These are phyloP conservation scores for Bilobella aurantiaca DNA, from an alignment of 1,140 invertebrate genomes.

Conservation along the genomic window DNA sequence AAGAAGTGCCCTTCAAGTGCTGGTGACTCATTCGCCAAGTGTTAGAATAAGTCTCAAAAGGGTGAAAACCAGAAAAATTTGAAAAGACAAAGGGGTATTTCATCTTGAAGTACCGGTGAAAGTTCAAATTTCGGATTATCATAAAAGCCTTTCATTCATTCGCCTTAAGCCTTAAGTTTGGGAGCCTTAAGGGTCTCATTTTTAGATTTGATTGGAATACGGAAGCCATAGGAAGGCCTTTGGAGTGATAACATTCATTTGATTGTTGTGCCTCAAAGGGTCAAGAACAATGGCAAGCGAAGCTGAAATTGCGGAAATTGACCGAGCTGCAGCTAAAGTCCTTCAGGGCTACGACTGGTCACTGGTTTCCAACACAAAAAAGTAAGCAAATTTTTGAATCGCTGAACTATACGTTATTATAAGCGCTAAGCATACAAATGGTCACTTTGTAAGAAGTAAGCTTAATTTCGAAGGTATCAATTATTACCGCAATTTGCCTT, in stretches of 20 bases:
- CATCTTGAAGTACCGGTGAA: not conserved
- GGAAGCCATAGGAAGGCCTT: not conserved
- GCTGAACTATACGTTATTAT: too few relatives aligned
- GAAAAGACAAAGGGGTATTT: too few relatives aligned
- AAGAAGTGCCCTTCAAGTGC: too few relatives aligned
- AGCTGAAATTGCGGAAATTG: slow-evolving; percentile 31
- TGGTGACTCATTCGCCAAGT: not conserved
- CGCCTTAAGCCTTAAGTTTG: too few relatives aligned
- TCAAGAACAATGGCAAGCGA: not conserved
- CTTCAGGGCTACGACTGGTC: slow-evolving; percentile 35
- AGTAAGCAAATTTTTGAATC: too few relatives aligned
- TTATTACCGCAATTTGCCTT: too few relatives aligned
- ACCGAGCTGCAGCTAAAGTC: slow-evolving; percentile 34
- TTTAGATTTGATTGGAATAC: too few relatives aligned
- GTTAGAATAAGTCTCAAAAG: not conserved
- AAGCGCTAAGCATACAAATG: too few relatives aligned
- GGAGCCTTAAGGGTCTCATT: too few relatives aligned
- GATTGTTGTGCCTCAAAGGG: not conserved
- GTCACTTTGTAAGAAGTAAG: too few relatives aligned
- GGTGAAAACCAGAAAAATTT: not conserved
- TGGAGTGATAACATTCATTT: not conserved
- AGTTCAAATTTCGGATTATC: not conserved
- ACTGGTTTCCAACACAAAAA: slow-evolving; percentile 33
- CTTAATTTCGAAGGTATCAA: too few relatives aligned
- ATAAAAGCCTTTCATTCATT: too few relatives aligned